A percentile compares a stretch with the other conserved stretches of the same genome.
Evolutionary conservation across 2,888 invertebrate species (phyloP).

Genomic region (Acrobasis consociella): DNA sequence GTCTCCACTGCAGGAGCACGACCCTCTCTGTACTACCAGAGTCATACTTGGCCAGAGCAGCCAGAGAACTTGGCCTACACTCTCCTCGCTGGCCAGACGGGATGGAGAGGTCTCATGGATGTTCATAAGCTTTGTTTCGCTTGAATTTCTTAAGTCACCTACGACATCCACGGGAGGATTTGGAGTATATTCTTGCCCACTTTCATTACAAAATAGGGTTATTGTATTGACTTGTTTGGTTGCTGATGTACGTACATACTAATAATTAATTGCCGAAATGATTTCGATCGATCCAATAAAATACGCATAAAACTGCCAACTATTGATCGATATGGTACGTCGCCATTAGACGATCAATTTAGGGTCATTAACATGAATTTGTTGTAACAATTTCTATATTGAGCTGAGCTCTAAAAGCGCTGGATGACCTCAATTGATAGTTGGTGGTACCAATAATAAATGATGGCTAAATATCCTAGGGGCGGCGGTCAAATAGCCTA

Average conservation of each 20-base stretch:
- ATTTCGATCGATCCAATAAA: constrained; percentile 11
- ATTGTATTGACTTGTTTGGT: neutral
- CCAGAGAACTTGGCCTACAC: no score
- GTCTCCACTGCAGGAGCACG: no score
- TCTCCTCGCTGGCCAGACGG: no score
- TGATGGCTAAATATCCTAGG: neutral
- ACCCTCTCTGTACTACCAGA: no score
- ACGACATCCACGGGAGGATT: no score
- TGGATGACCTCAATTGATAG: constrained; percentile 18
- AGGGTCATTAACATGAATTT: constrained; percentile 16
- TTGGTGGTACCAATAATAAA: constrained; percentile 7
- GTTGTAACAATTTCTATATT: constrained; percentile 8
- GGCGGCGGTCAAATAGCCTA: no score
- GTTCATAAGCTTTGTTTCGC: no score
- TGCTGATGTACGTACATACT: neutral
- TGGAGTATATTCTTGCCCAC: no score
- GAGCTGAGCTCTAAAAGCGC: constrained; percentile 15
- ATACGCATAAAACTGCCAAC: neutral
- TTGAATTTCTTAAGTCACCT: no score
- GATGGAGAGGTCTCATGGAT: no score
- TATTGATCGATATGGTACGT: constrained; percentile 1
- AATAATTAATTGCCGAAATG: constrained; percentile 4
- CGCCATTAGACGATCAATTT: constrained; percentile 12
- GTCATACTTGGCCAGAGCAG: no score
- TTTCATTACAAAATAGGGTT: neutral